Evolutionary conservation across 2,113 vertebrate species (phyloP).

Genomic region (Ardeotis arabs): DNA sequence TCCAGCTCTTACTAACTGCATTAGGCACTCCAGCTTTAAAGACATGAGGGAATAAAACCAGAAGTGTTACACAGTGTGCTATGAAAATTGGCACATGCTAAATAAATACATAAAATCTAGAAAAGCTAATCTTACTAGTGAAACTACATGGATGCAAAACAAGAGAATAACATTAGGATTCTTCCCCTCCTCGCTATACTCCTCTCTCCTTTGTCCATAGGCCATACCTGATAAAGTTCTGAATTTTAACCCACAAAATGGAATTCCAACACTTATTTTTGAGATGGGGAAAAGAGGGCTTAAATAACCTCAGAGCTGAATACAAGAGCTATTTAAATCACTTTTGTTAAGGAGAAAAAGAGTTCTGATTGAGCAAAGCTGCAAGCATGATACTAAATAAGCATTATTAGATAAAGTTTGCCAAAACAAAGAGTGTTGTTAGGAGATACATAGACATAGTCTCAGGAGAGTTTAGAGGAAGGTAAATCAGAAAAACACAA

Average conservation of each 20-base stretch:
- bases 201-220: not conserved
- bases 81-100: not conserved
- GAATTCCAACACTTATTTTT: not conserved
- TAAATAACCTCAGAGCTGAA: not conserved
- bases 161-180: not conserved
- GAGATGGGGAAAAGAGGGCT: not conserved
- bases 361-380: not conserved
- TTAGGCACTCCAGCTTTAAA: conserved; percentile 91
- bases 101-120: not conserved
- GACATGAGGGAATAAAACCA: conserved; percentile 15
- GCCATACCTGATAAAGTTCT: not conserved
- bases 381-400: not conserved
- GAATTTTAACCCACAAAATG: not conserved
- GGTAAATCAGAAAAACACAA: not conserved
- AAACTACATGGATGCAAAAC: not conserved
- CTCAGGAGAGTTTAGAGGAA: not conserved
- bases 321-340: not conserved
- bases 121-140: not conserved
- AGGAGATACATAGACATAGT: not conserved
- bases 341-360: not conserved
- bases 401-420: not conserved
- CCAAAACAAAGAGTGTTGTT: not conserved
- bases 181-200: not conserved
- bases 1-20: conserved; percentile 89
- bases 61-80: not conserved